These are phyloP conservation scores for Sebastiscus albofasciatus DNA, from an alignment of 2,797 vertebrate species.

Conservation along the genomic window DNA sequence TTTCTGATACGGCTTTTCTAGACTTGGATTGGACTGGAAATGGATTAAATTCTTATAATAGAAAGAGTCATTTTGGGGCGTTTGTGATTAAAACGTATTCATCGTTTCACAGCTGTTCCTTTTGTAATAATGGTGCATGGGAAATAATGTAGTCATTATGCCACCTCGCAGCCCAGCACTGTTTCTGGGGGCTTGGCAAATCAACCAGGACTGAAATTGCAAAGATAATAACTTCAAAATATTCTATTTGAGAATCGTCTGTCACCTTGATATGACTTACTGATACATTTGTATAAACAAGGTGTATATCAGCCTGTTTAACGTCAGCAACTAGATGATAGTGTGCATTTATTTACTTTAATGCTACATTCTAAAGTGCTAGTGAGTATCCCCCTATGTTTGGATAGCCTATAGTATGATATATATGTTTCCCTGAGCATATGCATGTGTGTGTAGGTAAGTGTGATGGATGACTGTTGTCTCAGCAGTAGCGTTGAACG, in stretches of 20 bases:
- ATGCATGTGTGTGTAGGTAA: conserved; percentile 14
- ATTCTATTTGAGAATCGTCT: not conserved
- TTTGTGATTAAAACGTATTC: not conserved
- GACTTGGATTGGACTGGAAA: not conserved
- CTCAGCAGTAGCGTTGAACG: conserved; percentile 5
- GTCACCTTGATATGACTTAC: not conserved
- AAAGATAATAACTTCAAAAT: not conserved
- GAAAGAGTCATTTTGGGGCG: not conserved
- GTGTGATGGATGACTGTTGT: conserved; percentile 66
- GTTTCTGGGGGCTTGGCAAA: not conserved
- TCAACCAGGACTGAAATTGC: not conserved
- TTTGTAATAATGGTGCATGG: not conserved
- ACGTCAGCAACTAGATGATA: not conserved
- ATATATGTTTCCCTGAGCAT: conserved; percentile 9
- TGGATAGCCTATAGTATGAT: conserved; percentile 14
- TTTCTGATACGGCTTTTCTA: not conserved
- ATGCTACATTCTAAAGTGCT: not conserved
- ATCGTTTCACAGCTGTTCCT: not conserved
- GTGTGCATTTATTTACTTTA: not conserved
- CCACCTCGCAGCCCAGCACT: not conserved
- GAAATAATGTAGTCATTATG: not conserved
- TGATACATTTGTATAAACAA: not conserved
- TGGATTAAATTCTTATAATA: not conserved
- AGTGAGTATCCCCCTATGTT: conserved; percentile 1
- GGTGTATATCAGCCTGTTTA: not conserved